Evolutionary conservation across 2,113 vertebrate species (phyloP).

Genomic region (Acrocephalus kingi): DNA sequence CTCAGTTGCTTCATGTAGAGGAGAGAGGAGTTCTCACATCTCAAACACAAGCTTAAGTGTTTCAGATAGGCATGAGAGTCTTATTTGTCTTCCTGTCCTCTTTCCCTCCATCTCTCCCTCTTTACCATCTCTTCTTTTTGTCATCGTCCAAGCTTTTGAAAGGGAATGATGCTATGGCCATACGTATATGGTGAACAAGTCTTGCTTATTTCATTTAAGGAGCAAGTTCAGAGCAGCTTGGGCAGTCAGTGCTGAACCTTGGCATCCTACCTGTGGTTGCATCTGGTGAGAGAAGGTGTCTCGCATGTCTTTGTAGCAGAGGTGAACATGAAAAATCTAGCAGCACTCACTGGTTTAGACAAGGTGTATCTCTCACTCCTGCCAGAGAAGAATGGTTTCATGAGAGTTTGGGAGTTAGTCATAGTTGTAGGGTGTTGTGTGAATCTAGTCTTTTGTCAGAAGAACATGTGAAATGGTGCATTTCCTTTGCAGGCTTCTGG

Average conservation of each 20-base stretch:
- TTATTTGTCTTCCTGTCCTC: not conserved
- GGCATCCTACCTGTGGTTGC: not conserved
- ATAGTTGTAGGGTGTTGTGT: not conserved
- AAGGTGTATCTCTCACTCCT: not conserved
- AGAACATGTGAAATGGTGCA: not conserved
- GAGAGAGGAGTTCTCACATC: not conserved
- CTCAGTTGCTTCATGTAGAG: not conserved
- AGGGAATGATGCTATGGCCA: not conserved
- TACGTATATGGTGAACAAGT: rapidly evolving
- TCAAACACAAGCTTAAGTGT: not conserved
- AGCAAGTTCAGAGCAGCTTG: not conserved
- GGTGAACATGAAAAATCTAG: not conserved
- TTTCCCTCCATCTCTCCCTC: not conserved
- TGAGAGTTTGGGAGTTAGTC: not conserved
- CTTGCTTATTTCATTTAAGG: not conserved
- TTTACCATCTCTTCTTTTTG: not conserved
- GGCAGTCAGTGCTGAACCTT: not conserved
- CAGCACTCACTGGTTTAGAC: not conserved
- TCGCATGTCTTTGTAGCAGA: not conserved
- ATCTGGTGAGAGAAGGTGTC: not conserved
- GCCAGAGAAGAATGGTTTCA: not conserved
- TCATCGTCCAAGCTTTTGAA: not conserved
- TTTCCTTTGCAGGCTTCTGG: not conserved
- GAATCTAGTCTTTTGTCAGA: not conserved
- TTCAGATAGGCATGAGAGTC: not conserved